These are phyloP conservation scores for Phylloscopus trochiloides DNA, from an alignment of 2,113 vertebrate species.

Conservation along the genomic window DNA sequence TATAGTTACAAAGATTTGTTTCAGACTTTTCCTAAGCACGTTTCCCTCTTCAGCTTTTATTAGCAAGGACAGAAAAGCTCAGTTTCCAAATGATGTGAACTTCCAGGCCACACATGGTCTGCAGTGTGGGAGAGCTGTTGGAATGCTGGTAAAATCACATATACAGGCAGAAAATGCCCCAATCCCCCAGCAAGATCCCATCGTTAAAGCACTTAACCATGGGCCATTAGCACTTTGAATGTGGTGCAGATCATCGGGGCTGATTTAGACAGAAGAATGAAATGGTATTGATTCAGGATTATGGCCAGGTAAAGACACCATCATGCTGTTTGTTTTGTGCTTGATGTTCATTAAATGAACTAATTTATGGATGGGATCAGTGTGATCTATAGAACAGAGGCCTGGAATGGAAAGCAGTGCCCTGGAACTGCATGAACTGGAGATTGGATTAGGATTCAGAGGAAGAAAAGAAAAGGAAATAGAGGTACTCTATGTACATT, in stretches of 20 bases:
- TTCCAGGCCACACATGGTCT: background rate
- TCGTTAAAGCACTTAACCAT: background rate
- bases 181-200: background rate
- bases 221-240: background rate
- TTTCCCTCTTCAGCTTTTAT: background rate
- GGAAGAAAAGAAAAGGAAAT: background rate
- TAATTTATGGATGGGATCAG: conserved; percentile 38
- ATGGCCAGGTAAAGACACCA: background rate
- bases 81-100: background rate
- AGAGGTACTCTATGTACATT: background rate
- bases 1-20: background rate
- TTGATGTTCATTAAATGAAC: conserved; percentile 29
- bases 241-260: background rate
- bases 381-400: background rate
- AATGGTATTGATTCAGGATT: conserved; percentile 39
- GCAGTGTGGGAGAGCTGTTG: background rate
- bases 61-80: background rate
- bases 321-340: conserved; percentile 24
- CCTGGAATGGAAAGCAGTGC: background rate
- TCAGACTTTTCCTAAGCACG: background rate
- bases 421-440: background rate
- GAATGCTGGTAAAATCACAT: background rate
- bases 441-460: background rate
- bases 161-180: background rate
- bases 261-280: background rate